phyloP scores from a whole-genome alignment of 2,113 vertebrate genomes.

The Myocastor coypus region DNA sequence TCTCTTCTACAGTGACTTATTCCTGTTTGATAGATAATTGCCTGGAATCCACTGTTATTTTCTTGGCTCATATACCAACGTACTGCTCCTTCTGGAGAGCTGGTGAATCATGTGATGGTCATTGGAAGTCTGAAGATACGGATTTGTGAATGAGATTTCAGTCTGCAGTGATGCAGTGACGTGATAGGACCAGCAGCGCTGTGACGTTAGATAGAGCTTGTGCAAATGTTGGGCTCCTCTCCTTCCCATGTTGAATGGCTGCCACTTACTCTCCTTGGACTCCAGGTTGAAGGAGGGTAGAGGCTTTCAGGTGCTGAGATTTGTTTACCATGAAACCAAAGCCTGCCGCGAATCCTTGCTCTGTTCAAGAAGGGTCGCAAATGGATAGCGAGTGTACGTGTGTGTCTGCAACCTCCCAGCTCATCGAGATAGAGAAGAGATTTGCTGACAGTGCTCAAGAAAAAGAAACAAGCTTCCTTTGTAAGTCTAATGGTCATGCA shows the following conservation, averaged over 20 bases:
- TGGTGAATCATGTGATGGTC: background rate
- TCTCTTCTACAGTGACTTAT: background rate
- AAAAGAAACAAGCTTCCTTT: background rate
- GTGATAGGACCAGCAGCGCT: background rate
- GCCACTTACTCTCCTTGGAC: background rate
- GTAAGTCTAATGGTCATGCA: background rate
- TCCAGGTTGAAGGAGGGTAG: background rate
- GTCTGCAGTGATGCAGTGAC: background rate
- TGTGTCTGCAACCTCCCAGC: background rate
- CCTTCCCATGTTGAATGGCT: background rate
- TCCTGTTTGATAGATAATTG: background rate
- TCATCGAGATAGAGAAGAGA: background rate
- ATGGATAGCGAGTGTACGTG: background rate
- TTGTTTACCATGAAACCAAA: slow-evolving; percentile 9
- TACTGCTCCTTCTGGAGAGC: background rate
- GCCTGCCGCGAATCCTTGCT: background rate
- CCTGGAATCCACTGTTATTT: background rate
- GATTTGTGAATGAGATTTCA: slow-evolving; percentile 9
- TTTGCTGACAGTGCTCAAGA: background rate
- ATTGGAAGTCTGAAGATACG: background rate
- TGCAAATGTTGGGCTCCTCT: background rate
- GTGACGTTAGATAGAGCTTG: background rate
- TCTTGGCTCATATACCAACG: background rate
- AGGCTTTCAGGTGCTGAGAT: background rate
- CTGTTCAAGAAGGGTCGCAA: background rate